Evolutionary conservation across 2,797 vertebrate species (phyloP), one percentile per base, ranked within the genome.

Genomic region (Psittacula echo): DNA sequence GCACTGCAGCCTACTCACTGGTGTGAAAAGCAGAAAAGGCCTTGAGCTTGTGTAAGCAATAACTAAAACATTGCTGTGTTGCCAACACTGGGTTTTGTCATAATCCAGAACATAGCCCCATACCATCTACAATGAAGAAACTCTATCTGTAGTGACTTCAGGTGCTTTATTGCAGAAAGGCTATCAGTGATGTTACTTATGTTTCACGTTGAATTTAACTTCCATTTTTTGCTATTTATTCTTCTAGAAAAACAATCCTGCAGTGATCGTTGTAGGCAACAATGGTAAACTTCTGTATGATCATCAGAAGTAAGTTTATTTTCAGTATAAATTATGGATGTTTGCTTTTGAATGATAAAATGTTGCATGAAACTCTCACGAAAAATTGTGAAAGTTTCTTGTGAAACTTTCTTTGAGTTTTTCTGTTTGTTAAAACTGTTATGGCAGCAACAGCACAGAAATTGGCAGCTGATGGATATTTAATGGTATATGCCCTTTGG

Each of bases 231-330:
- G 13, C 37, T 81, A 22, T 64, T 96, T 84, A 67, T 96, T 93
- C 70, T 91, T 98, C 72, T 95, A 99, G 99, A 99, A 99, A 99
- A 99, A 99, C 97, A 99, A 99, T 97, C 99, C 99, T 5, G 98
- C 98, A 37, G 97, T 99, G 87, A 30, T 99, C n/a, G 78, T 99
- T 66, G 98, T 99, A 89, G 99, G 99, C 95, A 99, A 99, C 98
- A 99, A 99, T 87, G 99, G 99, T 61, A 98, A 99, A 68, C 98
- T 99, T 96, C 96, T 98, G 96, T 99, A 99, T 93, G 99, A 99
- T 96, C 99, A 99, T 96, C 99, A 99, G 93, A 99, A 99, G 96
- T 96, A 86, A 95, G 96, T 91, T 72, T 72, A 7, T 72, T 88
- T 94, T 84, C 21, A 15, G 23, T 48, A 5, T n/a, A 80, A 6